Evolutionary conservation across 2,113 vertebrate species (phyloP).

Genomic region (Halichoeres trimaculatus): DNA sequence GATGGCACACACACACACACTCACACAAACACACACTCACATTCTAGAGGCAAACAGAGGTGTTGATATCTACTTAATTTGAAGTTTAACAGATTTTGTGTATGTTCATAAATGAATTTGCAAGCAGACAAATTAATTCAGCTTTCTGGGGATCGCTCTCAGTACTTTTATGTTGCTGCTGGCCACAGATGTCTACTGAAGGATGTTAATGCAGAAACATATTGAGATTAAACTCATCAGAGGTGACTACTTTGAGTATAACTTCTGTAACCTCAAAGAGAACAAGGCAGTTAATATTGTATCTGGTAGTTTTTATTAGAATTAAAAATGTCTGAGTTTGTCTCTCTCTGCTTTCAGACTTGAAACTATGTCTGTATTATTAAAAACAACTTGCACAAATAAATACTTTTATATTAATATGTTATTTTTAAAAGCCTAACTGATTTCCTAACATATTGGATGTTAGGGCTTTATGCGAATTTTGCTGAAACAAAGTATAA

Average conservation of each 20-base stretch:
- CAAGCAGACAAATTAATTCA: slow-evolving; percentile 32
- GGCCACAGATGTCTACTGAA: slow-evolving; percentile 16
- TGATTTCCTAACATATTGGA: neutral
- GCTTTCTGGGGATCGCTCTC: neutral
- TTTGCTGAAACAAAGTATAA: neutral
- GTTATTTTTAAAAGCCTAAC: neutral
- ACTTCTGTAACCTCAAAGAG: neutral
- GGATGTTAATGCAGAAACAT: neutral
- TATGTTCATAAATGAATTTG: slow-evolving; percentile 17
- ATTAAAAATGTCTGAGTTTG: neutral
- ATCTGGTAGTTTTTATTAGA: neutral
- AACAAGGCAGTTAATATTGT: neutral
- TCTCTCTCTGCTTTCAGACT: neutral
- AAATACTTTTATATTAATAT: neutral
- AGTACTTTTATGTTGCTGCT: slow-evolving; percentile 17
- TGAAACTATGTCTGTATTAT: neutral
- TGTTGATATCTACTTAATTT: slow-evolving; percentile 40
- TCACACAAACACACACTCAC: neutral
- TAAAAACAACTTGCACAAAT: neutral
- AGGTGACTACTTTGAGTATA: neutral
- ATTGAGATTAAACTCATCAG: neutral
- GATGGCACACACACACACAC: neutral
- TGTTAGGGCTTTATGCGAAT: neutral
- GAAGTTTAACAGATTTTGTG: slow-evolving; percentile 49
- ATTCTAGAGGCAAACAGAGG: slow-evolving; percentile 26